Percentiles rank a stretch among this genome's conserved stretches.
Conservation (phyloP, 2,113 vertebrate species). For the Trematomus loennbergii region DNA sequence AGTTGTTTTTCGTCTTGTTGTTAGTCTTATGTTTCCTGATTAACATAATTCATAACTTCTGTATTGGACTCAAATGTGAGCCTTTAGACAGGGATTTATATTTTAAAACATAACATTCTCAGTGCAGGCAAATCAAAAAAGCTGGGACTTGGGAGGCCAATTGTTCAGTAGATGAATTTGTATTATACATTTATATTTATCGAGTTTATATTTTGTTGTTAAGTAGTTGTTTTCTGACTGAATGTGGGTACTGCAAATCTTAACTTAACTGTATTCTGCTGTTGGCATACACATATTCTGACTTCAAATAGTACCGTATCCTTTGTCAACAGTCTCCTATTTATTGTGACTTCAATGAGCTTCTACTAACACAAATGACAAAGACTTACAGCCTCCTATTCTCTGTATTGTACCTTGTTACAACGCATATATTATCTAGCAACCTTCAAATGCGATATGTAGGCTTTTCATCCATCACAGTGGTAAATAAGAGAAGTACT, state of each 20-base stretch:
- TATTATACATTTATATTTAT: background rate
- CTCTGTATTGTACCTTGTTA: conserved; percentile 7
- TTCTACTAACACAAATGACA: background rate
- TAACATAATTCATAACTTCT: background rate
- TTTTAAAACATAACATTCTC: background rate
- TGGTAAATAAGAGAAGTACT: conserved; percentile 1
- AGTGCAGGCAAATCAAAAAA: background rate
- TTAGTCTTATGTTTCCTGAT: background rate
- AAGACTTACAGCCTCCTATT: background rate
- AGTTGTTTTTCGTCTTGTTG: background rate
- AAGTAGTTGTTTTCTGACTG: background rate
- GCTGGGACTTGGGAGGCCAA: background rate
- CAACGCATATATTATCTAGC: background rate
- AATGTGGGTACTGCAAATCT: background rate
- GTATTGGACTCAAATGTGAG: background rate
- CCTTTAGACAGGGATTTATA: background rate
- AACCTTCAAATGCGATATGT: background rate
- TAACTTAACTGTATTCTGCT: background rate
- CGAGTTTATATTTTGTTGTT: background rate
- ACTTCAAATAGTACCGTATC: background rate
- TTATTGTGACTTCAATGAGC: conserved; percentile 11
- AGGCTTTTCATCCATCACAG: conserved; percentile 29
- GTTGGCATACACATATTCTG: background rate
- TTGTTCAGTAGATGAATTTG: background rate
- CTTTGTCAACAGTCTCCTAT: background rate